phyloP scores from a whole-genome alignment of 2,113 vertebrate genomes.

The Sus scrofa region DNA sequence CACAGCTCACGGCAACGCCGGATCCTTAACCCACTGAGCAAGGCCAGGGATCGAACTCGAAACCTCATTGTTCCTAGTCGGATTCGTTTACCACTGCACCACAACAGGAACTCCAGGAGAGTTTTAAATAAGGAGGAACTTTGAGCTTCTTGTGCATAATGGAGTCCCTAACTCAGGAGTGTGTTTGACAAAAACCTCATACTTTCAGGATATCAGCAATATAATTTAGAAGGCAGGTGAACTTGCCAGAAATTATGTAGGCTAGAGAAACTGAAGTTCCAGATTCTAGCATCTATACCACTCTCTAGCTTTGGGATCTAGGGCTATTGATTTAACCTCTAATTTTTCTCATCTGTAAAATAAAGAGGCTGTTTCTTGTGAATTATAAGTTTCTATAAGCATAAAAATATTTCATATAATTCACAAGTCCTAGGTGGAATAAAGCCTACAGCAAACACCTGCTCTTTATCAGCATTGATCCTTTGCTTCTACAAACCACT shows the following conservation, averaged over 20 bases:
- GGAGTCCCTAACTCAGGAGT: neutral
- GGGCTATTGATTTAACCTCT: neutral
- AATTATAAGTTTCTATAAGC: neutral
- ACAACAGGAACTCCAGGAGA: no score
- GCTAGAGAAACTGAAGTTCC: neutral
- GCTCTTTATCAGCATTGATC: neutral
- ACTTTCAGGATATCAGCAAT: neutral
- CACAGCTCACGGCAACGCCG: no score
- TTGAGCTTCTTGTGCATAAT: neutral
- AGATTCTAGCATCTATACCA: neutral
- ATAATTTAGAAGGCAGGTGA: neutral
- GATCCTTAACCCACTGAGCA: no score
- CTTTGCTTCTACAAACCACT: neutral
- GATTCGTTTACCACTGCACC: no score
- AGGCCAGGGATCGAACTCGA: no score
- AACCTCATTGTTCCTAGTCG: no score
- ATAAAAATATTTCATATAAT: neutral
- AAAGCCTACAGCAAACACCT: neutral
- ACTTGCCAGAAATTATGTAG: neutral
- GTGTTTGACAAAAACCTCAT: neutral
- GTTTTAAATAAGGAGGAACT: neutral
- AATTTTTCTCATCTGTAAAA: slow-evolving; percentile 33
- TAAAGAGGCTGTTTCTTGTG: neutral
- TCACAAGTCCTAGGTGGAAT: neutral
- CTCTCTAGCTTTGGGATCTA: neutral